A percentile compares a stretch with the other conserved stretches of the same genome.
phyloP scores from a whole-genome alignment of 2,888 invertebrate genomes.

The Nephrotoma appendiculata region DNA sequence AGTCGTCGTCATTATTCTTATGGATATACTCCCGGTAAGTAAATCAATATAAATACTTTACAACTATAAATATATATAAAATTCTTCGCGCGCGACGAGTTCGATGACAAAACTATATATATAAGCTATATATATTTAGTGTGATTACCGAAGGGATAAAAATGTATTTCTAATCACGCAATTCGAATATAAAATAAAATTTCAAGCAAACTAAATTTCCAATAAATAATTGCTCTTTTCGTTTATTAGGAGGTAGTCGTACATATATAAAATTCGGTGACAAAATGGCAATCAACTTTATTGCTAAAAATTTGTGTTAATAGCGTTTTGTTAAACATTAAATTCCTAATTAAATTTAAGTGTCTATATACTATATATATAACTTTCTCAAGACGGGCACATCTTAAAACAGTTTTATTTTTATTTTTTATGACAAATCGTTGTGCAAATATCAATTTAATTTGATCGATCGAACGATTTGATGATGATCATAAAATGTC shows the following conservation, averaged over 20 bases:
- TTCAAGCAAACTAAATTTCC: background rate
- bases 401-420: background rate
- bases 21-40: slow-evolving; percentile 32
- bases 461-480: background rate
- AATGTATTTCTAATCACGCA: background rate
- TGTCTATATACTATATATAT: background rate
- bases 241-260: background rate
- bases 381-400: background rate
- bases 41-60: background rate
- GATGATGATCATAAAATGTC: too few species aligned
- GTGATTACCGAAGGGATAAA: background rate
- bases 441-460: background rate
- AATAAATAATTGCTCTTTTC: background rate
- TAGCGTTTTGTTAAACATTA: background rate
- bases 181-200: background rate
- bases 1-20: slow-evolving; percentile 32
- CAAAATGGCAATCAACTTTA: background rate
- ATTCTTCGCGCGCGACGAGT: background rate
- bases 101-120: background rate
- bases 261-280: background rate
- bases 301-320: background rate
- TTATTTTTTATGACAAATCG: background rate
- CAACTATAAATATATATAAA: background rate
- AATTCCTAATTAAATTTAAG: background rate
- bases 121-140: background rate